These are phyloP conservation scores for Paedocypris sp. DNA, from an alignment of 2,113 vertebrate species.

Conservation along the genomic window DNA sequence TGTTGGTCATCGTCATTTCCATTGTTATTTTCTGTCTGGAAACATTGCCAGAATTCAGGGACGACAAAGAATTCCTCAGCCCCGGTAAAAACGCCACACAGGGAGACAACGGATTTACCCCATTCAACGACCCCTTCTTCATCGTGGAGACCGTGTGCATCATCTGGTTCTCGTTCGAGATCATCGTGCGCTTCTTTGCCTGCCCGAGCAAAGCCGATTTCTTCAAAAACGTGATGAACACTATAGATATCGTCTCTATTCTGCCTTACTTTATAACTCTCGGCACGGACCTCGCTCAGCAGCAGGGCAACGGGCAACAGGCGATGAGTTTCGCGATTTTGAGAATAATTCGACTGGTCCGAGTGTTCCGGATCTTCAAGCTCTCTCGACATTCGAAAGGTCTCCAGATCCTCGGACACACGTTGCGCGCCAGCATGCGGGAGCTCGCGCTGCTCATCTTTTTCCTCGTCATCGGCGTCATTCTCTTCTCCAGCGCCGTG, in stretches of 20 bases:
- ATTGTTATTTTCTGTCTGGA: conserved; percentile 96
- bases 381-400: conserved; percentile 96
- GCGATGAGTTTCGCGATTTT: conserved; percentile 98
- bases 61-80: conserved; percentile 76
- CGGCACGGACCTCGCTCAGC: conserved; percentile 90
- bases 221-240: conserved; percentile 98
- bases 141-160: conserved; percentile 98
- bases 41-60: conserved; percentile 90
- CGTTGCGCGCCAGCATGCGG: conserved; percentile 91
- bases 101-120: conserved; percentile 71
- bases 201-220: conserved; percentile 88
- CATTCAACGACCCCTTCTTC: conserved; percentile 97
- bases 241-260: conserved; percentile 97
- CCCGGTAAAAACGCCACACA: conserved; percentile 67
- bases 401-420: conserved; percentile 96
- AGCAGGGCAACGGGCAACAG: conserved; percentile 79
- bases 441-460: conserved; percentile 96
- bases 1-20: conserved; percentile 94
- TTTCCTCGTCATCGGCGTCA: conserved; percentile 95
- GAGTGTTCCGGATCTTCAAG: conserved; percentile 97
- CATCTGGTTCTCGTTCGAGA: conserved; percentile 98
- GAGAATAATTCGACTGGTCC: conserved; percentile 90
- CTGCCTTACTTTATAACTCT: conserved; percentile 99
- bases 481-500: conserved; percentile 97
- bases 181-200: conserved; percentile 89